Percentiles rank a stretch among this genome's conserved stretches.
These are phyloP conservation scores for Polypterus bichir DNA, from an alignment of 2,113 vertebrate species.

Conservation along the genomic window DNA sequence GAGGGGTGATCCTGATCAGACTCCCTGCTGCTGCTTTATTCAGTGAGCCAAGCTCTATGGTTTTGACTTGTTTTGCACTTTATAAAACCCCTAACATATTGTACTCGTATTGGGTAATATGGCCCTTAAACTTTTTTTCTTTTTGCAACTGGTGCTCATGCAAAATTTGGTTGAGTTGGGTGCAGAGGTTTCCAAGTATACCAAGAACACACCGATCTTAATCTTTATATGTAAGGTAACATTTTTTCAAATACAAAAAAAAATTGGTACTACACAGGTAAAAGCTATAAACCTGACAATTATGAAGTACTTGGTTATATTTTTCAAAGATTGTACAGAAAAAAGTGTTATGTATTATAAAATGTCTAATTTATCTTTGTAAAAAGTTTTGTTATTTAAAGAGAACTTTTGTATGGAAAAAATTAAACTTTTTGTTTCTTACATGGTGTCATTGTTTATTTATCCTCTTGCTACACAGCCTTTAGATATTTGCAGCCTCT, in stretches of 20 bases:
- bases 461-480: too few species aligned
- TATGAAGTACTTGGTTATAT: conserved; percentile 24
- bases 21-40: too few species aligned
- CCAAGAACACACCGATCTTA: conserved; percentile 9
- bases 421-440: conserved; percentile 41
- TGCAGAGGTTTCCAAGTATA: background rate
- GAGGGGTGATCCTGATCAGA: too few species aligned
- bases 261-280: conserved; percentile 13
- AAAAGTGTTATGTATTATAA: conserved; percentile 38
- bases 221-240: background rate
- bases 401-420: conserved; percentile 52
- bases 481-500: too few species aligned
- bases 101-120: too few species aligned
- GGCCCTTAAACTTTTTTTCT: too few species aligned
- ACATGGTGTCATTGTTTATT: background rate
- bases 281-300: conserved; percentile 2
- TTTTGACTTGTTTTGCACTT: too few species aligned
- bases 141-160: too few species aligned
- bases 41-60: too few species aligned
- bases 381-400: conserved; percentile 57
- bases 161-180: background rate
- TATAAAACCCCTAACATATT: too few species aligned
- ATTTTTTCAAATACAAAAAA: conserved; percentile 20
- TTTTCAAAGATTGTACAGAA: conserved; percentile 25
- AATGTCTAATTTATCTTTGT: conserved; percentile 65